Evolutionary conservation across 1,140 invertebrate genomes (phyloP).

Genomic region (Contarinia nasturtii): DNA sequence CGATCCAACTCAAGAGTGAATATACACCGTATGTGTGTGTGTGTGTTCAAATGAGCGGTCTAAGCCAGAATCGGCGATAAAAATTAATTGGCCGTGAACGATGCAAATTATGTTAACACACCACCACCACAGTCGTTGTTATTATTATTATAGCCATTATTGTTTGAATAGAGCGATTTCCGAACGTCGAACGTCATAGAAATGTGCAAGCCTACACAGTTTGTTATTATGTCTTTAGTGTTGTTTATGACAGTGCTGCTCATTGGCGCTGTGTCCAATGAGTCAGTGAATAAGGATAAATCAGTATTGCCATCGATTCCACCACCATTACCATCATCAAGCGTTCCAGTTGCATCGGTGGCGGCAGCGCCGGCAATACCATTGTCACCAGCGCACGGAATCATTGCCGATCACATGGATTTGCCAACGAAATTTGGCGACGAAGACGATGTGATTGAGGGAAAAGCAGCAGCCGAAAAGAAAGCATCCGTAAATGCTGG

Average conservation of each 20-base stretch:
- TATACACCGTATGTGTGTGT: too few species aligned
- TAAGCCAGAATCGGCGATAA: not conserved
- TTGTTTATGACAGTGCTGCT: not conserved
- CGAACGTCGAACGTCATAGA: not conserved
- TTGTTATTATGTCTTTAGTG: not conserved
- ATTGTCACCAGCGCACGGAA: not conserved
- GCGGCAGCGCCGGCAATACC: too few species aligned
- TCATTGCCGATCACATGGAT: not conserved
- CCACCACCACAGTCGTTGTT: not conserved
- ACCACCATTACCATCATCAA: too few species aligned
- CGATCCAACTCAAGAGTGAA: too few species aligned
- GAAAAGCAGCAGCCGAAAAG: not conserved
- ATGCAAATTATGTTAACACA: not conserved
- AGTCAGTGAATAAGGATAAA: not conserved
- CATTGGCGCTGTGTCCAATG: not conserved
- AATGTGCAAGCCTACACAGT: not conserved
- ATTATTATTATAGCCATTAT: too few species aligned
- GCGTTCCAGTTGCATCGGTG: too few species aligned
- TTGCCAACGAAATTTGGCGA: constrained; percentile 1
- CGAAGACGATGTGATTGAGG: constrained; percentile 1
- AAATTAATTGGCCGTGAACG: constrained; percentile 1
- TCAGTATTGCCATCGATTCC: too few species aligned
- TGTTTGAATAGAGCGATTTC: too few species aligned
- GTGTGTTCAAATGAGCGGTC: too few species aligned
- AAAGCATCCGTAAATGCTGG: too few species aligned